Evolutionary conservation across 1,140 invertebrate species (phyloP).

Genomic region (Periplaneta americana): DNA sequence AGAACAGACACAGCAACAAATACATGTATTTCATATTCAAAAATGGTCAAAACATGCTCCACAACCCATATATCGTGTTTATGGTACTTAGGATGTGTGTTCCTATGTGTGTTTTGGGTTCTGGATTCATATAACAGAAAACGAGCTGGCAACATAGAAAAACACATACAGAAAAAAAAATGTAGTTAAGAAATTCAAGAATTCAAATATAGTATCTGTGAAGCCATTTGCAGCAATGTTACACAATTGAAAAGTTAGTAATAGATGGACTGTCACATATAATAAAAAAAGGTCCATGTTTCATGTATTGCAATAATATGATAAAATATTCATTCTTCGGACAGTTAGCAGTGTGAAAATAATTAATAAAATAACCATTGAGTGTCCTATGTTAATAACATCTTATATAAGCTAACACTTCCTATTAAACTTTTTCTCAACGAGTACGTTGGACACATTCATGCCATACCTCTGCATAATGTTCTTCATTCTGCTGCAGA

Average conservation of each 20-base stretch:
- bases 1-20: background rate
- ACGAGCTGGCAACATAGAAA: background rate
- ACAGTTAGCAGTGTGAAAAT: no score
- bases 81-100: background rate
- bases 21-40: no score
- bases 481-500: conserved; percentile 98
- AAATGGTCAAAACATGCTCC: background rate
- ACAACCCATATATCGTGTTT: background rate
- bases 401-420: no score
- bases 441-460: no score
- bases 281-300: no score
- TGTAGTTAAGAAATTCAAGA: background rate
- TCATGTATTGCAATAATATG: no score
- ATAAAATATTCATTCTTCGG: no score
- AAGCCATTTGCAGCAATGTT: conserved; percentile 1
- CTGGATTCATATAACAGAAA: background rate
- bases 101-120: background rate
- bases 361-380: no score
- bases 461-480: conserved; percentile 94
- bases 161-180: background rate
- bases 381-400: no score
- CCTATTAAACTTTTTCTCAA: no score
- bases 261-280: no score
- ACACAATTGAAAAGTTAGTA: background rate
- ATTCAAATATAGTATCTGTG: background rate